Evolutionary conservation across 2,888 invertebrate species (phyloP).

Genomic region (Spilarctia lutea): DNA sequence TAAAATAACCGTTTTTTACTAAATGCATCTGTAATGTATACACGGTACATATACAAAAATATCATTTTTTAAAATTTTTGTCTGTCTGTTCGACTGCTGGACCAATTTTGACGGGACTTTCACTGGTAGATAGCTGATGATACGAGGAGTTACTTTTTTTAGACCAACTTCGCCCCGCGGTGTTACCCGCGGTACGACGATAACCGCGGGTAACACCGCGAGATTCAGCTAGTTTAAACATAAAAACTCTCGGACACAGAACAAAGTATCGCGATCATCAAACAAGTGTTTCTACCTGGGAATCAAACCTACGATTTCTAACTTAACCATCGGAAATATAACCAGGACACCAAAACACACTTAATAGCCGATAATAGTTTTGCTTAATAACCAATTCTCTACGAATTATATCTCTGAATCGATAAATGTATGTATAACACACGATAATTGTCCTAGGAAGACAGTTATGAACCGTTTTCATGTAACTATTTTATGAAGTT

Average conservation of each 20-base stretch:
- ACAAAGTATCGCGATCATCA: background rate
- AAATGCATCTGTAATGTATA: too few relatives aligned
- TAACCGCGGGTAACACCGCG: too few relatives aligned
- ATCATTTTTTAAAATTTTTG: too few relatives aligned
- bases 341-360: background rate
- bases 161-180: too few relatives aligned
- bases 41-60: too few relatives aligned
- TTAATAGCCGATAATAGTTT: background rate
- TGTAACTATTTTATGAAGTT: background rate
- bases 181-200: too few relatives aligned
- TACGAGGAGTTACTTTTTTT: too few relatives aligned
- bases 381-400: background rate
- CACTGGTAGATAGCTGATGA: too few relatives aligned
- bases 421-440: background rate
- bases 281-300: background rate
- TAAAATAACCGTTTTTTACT: too few relatives aligned
- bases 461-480: background rate
- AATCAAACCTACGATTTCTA: background rate
- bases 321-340: background rate
- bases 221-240: too few relatives aligned
- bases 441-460: background rate
- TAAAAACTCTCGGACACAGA: background rate
- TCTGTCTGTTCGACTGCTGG: too few relatives aligned
- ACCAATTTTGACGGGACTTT: too few relatives aligned
- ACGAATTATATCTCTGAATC: background rate